These are phyloP conservation scores for Cantharis rufa DNA, from an alignment of 2,888 invertebrate genomes.

Conservation along the genomic window DNA sequence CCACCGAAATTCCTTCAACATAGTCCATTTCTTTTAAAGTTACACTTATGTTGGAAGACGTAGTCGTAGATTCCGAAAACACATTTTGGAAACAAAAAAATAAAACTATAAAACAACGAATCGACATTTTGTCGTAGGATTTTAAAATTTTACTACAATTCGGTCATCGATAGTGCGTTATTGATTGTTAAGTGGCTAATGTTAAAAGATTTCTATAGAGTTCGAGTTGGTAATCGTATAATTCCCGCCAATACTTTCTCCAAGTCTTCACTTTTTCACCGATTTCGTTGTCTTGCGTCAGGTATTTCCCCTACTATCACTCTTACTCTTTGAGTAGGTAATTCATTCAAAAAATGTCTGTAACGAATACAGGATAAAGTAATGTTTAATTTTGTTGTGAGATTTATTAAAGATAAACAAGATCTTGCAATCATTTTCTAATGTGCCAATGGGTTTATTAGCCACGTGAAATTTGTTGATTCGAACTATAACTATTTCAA, in stretches of 20 bases:
- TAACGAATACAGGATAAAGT: neutral
- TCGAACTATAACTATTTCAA: neutral
- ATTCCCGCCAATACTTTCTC: conserved; percentile 31
- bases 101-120: neutral
- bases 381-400: neutral
- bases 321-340: conserved; percentile 18
- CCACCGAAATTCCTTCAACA: conserved; percentile 40
- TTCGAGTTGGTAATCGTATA: conserved; percentile 5
- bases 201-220: conserved; percentile 10
- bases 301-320: conserved; percentile 9
- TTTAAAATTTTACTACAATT: neutral
- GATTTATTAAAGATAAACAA: neutral
- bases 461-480: neutral
- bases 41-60: conserved; percentile 9
- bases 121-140: conserved; percentile 5
- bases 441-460: neutral
- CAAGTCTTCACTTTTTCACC: conserved; percentile 28
- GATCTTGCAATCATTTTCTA: neutral
- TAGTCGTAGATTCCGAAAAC: conserved; percentile 5
- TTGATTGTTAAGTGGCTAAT: conserved; percentile 12
- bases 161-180: conserved; percentile 15
- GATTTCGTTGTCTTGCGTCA: conserved; percentile 10
- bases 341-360: neutral
- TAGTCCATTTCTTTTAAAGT: conserved; percentile 41
- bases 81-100: neutral